phyloP scores from a whole-genome alignment of 2,888 invertebrate genomes.

The Scaptomyza polygonia region DNA sequence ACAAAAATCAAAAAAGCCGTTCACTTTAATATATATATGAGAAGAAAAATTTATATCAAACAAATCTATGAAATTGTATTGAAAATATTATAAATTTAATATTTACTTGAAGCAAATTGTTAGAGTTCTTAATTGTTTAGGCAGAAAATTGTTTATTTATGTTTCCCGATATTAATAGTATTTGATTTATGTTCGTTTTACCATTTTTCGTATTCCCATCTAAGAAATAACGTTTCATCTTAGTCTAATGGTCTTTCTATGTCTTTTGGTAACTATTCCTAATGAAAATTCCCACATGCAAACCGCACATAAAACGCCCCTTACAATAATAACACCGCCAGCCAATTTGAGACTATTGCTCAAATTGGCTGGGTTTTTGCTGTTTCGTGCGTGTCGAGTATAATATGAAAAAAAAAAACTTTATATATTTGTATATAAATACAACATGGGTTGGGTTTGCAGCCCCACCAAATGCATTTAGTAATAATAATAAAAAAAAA shows the following conservation, averaged over 20 bases:
- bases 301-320: slow-evolving; percentile 72
- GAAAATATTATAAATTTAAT: no score
- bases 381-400: slow-evolving; percentile 51
- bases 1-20: background rate
- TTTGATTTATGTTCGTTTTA: background rate
- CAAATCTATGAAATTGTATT: no score
- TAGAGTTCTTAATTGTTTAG: no score
- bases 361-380: slow-evolving; percentile 41
- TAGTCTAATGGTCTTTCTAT: slow-evolving; percentile 33
- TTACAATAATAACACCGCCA: slow-evolving; percentile 20
- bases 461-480: slow-evolving; percentile 65
- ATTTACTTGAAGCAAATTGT: no score
- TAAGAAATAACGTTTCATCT: slow-evolving; percentile 7
- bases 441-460: slow-evolving; percentile 42
- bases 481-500: slow-evolving; percentile 49
- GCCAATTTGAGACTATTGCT: slow-evolving; percentile 37
- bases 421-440: slow-evolving; percentile 14
- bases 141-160: no score
- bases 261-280: slow-evolving; percentile 23
- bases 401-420: slow-evolving; percentile 34
- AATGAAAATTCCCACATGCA: slow-evolving; percentile 68
- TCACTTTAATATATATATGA: background rate
- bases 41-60: background rate
- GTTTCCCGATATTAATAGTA: no score
- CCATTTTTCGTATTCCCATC: background rate